These are phyloP conservation scores for Plutella xylostella DNA, from an alignment of 2,888 invertebrate species.

Conservation along the genomic window DNA sequence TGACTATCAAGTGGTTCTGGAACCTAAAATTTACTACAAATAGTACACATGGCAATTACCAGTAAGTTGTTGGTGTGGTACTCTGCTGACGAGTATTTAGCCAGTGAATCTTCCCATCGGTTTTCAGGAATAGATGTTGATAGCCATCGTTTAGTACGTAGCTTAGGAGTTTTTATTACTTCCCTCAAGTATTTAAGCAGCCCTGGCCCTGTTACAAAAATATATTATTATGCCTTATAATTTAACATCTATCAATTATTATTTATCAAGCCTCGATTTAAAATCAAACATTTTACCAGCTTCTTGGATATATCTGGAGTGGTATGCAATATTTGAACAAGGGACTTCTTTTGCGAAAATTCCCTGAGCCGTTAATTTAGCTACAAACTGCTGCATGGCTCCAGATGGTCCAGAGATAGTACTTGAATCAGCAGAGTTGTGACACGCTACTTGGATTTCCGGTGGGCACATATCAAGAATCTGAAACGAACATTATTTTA, in stretches of 20 bases:
- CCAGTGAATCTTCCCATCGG: conserved; percentile 62
- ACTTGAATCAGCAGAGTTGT: conserved; percentile 81
- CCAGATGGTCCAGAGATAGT: conserved; percentile 83
- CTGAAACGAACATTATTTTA: conserved; percentile 23
- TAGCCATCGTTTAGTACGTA: conserved; percentile 79
- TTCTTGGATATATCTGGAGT: conserved; percentile 78
- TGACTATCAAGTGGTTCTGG: too few relatives aligned
- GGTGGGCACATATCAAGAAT: conserved; percentile 54
- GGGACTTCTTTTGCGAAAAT: conserved; percentile 28
- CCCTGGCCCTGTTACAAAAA: conserved; percentile 41
- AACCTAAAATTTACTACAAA: too few relatives aligned
- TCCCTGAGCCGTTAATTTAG: conserved; percentile 34
- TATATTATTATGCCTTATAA: too few relatives aligned
- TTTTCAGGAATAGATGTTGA: conserved; percentile 79
- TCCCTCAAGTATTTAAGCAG: conserved; percentile 68
- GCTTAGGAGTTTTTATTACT: conserved; percentile 70
- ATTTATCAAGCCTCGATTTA: too few relatives aligned
- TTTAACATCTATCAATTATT: too few relatives aligned
- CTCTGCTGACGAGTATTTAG: conserved; percentile 76
- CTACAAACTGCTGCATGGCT: conserved; percentile 70
- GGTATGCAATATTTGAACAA: conserved; percentile 84
- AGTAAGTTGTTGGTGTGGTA: conserved; percentile 86
- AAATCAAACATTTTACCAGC: conserved; percentile 40
- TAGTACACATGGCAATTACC: too few relatives aligned
- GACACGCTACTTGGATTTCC: conserved; percentile 82